A percentile compares a stretch with the other conserved stretches of the same genome.
Evolutionary conservation across 1,140 invertebrate species (phyloP).

Genomic region (Homalodisca vitripennis): DNA sequence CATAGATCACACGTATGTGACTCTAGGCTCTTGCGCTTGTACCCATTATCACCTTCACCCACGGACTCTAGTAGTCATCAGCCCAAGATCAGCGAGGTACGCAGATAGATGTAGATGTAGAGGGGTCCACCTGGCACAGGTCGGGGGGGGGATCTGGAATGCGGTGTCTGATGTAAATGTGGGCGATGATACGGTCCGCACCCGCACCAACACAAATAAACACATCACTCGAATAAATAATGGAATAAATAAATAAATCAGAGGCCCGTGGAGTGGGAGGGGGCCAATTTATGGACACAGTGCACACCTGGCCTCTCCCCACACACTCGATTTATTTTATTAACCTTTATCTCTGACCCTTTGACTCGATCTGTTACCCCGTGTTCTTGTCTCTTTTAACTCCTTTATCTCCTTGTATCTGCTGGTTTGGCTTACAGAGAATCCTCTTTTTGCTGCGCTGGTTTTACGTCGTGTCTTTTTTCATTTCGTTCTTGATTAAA

Average conservation of each 20-base stretch:
- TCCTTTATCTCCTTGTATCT: conserved; percentile 2
- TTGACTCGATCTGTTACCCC: not conserved
- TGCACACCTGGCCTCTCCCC: conserved; percentile 4
- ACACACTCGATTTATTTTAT: conserved; percentile 3
- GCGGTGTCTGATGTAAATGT: not conserved
- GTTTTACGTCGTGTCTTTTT: not conserved
- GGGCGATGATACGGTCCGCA: conserved; percentile 8
- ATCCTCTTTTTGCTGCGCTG: not conserved
- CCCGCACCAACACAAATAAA: not conserved
- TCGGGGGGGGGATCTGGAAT: not conserved
- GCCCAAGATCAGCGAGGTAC: too few species aligned
- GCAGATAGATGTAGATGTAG: too few species aligned
- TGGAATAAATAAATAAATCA: conserved; percentile 21
- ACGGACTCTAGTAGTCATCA: too few species aligned
- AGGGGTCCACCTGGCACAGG: not conserved
- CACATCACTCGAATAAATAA: conserved; percentile 18
- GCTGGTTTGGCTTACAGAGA: not conserved
- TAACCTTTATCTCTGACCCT: conserved; percentile 9
- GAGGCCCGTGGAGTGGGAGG: not conserved
- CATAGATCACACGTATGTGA: too few species aligned
- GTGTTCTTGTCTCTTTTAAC: not conserved
- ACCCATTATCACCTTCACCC: too few species aligned
- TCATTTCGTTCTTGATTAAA: not conserved
- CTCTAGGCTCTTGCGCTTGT: too few species aligned
- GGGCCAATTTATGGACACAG: not conserved